Conservation (phyloP, 1,140 invertebrate species). For the Mycetomoellerius zeteki region DNA sequence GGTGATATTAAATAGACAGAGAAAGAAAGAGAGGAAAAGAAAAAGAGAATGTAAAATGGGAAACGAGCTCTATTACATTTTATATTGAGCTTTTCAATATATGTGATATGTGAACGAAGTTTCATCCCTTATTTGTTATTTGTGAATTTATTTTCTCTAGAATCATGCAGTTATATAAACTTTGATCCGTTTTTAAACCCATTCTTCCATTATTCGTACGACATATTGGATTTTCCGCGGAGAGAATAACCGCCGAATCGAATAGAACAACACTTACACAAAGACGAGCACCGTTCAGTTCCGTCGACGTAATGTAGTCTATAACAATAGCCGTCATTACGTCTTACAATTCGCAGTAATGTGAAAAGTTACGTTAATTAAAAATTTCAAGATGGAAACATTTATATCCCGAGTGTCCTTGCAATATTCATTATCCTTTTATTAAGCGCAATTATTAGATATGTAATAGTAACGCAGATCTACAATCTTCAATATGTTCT, state of each 20-base stretch:
- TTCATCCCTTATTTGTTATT: conserved; percentile 35
- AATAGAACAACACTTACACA: conserved; percentile 47
- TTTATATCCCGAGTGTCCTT: not conserved
- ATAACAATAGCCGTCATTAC: conserved; percentile 15
- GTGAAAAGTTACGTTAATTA: conserved; percentile 32
- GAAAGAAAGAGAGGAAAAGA: not conserved
- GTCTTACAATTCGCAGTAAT: not conserved
- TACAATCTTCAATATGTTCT: not conserved
- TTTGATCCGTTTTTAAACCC: conserved; percentile 40
- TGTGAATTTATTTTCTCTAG: conserved; percentile 6
- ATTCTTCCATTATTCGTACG: conserved; percentile 26
- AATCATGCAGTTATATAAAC: conserved; percentile 16
- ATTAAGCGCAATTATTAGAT: conserved; percentile 12
- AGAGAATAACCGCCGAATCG: conserved; percentile 40
- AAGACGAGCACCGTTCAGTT: not conserved
- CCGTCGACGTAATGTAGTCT: conserved; percentile 8
- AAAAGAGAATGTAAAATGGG: too few relatives aligned
- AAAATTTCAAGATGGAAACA: conserved; percentile 14
- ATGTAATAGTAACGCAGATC: not conserved
- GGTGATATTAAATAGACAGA: not conserved
- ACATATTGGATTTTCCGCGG: conserved; percentile 14
- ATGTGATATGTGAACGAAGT: not conserved
- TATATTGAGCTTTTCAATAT: not conserved
- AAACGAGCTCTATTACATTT: not conserved
- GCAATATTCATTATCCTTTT: conserved; percentile 12